Base-by-base conservation (phyloP, 2,113 vertebrate genomes). In the Hystrix cristata region DNA sequence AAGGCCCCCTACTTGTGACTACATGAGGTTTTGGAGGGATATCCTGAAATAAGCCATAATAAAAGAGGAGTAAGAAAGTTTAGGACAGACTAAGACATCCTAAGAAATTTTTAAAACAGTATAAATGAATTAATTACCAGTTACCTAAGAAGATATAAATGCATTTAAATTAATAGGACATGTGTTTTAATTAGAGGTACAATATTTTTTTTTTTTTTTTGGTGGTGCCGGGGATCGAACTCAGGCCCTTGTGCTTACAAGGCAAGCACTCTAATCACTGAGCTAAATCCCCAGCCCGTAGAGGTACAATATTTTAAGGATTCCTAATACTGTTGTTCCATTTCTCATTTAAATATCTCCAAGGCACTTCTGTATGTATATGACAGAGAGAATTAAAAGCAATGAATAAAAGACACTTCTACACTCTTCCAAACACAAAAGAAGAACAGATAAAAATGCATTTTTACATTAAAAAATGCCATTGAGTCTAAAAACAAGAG, bases 291-390 rank as follows among this genome's bases (percentile, higher is more conserved):
- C n/a, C n/a, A n/a, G n/a, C n/a, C n/a, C n/a, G n/a, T 88, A 72
- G 51, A 95, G 69, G 1, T 48, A 5, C 46, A 9, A 64, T 62
- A 62, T 55, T 87, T 38, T 34, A 86, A 89, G 59, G 46, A 48
- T 8, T 71, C 19, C 46, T 51, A 82, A n/a, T 82, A 25, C 0
- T 72, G 9, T 13, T 67, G 25, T 93, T 60, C 3, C 0, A 34
- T 78, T 78, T 76, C 53, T 83, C 19, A 57, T 93, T 90, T 85
- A 95, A 87, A 59, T 79, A 84, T 59, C n/a, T 71, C 38, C 78
- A 62, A 89, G 79, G 7, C 4, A 25, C 16, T 60, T 91, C 51
- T 86, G 79, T 3, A 18, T 83, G 55, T 31, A 59, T 7, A 72
- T 72, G 31, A 65, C 2, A 31, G 31, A 43, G 11, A 88, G 2